A percentile compares a stretch with the other conserved stretches of the same genome.
These are phyloP conservation scores for Piaya cayana DNA, from an alignment of 2,113 vertebrate species.

Conservation along the genomic window DNA sequence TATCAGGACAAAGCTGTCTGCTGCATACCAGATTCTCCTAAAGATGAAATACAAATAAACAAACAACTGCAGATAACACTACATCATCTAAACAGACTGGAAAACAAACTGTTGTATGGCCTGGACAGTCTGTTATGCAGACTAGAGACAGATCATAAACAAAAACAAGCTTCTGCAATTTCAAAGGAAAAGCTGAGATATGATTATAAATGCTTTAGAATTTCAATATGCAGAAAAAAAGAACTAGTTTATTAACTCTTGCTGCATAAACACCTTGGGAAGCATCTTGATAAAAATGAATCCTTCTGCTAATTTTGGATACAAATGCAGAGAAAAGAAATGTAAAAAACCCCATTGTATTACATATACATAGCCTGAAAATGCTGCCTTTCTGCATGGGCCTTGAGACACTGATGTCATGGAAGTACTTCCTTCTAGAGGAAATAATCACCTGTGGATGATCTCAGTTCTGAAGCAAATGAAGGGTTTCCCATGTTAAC, in stretches of 20 bases:
- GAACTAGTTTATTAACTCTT: not conserved
- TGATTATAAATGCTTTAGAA: not conserved
- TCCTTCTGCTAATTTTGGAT: not conserved
- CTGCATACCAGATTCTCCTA: constrained; percentile 40
- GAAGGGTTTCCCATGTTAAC: not conserved
- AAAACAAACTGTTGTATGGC: constrained; percentile 53
- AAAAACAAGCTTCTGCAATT: constrained; percentile 33
- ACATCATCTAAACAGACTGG: constrained; percentile 51
- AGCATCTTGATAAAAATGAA: not conserved
- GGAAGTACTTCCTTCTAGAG: not conserved
- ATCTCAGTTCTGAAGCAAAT: not conserved
- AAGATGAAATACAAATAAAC: constrained; percentile 61
- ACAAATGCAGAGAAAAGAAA: not conserved
- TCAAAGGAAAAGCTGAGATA: constrained; percentile 25
- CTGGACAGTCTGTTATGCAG: constrained; percentile 49
- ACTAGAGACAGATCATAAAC: constrained; percentile 26
- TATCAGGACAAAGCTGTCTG: constrained; percentile 44
- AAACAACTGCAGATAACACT: constrained; percentile 54
- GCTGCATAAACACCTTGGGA: not conserved
- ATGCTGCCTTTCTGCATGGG: not conserved
- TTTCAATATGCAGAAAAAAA: not conserved
- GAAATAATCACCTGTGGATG: not conserved
- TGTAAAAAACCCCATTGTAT: not conserved
- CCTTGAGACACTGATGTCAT: not conserved
- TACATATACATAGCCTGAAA: not conserved